Evolutionary conservation across 2,797 vertebrate species (phyloP), one percentile per base, ranked within the genome.

Genomic region (Ctenosaura bakeri): DNA sequence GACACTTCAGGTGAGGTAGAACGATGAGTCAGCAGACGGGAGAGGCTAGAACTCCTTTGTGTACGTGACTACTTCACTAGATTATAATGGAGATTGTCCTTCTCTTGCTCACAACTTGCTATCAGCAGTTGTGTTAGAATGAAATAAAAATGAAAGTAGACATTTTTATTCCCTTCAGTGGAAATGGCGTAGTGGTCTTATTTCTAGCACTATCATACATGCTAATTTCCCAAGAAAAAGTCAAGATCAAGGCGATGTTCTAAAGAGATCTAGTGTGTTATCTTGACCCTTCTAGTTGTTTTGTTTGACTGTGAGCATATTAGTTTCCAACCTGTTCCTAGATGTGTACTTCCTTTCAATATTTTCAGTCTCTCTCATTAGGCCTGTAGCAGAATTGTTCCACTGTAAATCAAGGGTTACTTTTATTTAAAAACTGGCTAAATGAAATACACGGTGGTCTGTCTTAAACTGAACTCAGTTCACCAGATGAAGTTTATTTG

Each of bases 71-170:
- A 46, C 42, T 46, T 46, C 42, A 46, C 42, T 46, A 46, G 42
- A 2, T 46, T 46, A 46, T 46, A 46, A 46, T 46, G 42, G 42
- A 46, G 42, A 46, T 46, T 46, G 42, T 46, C 42, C 42, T 46
- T 4, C 42, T 46, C 42, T 46, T 4, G 4, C 42, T 46, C 42
- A 46, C 42, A 46, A 46, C 42, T 46, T 46, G 42, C 42, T 46
- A 46, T 46, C 42, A 46, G 50, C 78, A 54, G 1, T 26, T 74
- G 78, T 76, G 56, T 18, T 86, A 56, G 62, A 77, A 62, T 50
- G 26, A 77, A 46, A 46, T n/a, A 83, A 91, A 85, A 92, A 46
- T 10, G 87, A 35, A 92, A 90, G 22, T n/a, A 64, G 90, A 20
- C 88, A 83, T 38, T 79, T 83, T 38, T 54, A 32, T 69, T 50